Evolutionary conservation across 1,140 invertebrate species (phyloP), one percentile per base, ranked within the genome.

Genomic region (Drosophila nigrodunni): DNA sequence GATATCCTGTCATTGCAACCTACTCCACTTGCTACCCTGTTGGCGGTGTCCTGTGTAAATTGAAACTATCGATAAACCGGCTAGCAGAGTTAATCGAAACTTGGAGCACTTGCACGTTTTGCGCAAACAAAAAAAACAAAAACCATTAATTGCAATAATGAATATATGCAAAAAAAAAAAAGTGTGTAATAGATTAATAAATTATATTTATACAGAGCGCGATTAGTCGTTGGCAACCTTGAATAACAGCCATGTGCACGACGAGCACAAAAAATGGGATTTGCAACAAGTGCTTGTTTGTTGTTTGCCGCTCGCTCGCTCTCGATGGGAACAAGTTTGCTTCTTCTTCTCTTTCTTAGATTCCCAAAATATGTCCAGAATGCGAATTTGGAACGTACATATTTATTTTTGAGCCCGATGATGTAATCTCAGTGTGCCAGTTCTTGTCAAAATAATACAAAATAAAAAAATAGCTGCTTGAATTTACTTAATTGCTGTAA

Each of bases 341-440:
- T 54, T 52, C 64, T 69, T 77, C 57, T 66, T 78, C 66, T 67
- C 44, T 64, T 75, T 21, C 58, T 15, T 8, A 39, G 54, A 13
- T 60, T 44, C 30, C 21, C 46, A 52, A 8, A 37, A 72, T 71
- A 60, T 58, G 71, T 79, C 68, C 80, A 86, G 72, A 82, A 76
- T 69, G 67, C 30, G 13, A 59, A 79, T 75, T 60, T 68, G 18
- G 55, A 21, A 71, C 39, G 39, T 35, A 52, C 50, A 15, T 65
- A 30, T 55, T 34, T 73, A 68, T 80, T 73, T 62, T 30, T 30
- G 58, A 77, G 64, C 41, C 39, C 10, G 85, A 89, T 89, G 82
- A 87, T 87, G 85, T 80, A 88, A 88, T 88, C 80, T 78, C 58
- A 77, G 66, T 89, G 80, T 80, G 85, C 85, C 85, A 82, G 72